Evolutionary conservation across 2,888 invertebrate species (phyloP), one percentile per base, ranked within the genome.

Genomic region (Cenopis cana): DNA sequence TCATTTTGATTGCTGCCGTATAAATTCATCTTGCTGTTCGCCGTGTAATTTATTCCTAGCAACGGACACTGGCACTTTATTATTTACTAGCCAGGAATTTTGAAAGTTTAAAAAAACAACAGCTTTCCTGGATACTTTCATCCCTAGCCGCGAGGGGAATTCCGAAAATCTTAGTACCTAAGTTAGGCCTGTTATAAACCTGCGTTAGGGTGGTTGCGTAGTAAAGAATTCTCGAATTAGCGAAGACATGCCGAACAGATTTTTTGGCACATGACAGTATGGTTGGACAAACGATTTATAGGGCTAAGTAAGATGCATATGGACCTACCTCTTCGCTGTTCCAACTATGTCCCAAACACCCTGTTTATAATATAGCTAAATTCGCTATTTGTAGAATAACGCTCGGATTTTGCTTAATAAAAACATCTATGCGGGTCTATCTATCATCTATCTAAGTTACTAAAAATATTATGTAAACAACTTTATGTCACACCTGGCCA

Each of bases 1-100:
- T 85, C 86, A 85, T 86, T 88, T 84, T 87, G 89, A 89, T 89
- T 89, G 85, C 87, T 87, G 84, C 85, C 86, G 88, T 89, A 89
- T 88, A 88, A 88, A 90, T 86, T 85, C 82, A 81, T 83, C 83
- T 87, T 86, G 86, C 82, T 83, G 85, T 89, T 88, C 82, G 76
- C 80, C 78, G 84, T 54, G 38, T 54, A 64, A 54, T 64, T 64
- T 86, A 81, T 80, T 79, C 82, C 82, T 12, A 12, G 29, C 57
- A 57, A 81, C 87, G 64, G 64, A 10, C 85, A 84, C 82, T 80
- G 79, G 83, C 87, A 88, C 87, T 88, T 88, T 85, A 84, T 85
- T 87, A 88, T 88, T 87, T 86, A 88, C 87, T 81, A 84, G 46
- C 17, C 24, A 1, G 11, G 46, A 17, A 46, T 11, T 29, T 0